Base-by-base conservation (phyloP, 2,113 vertebrate species). In the Cheilinus undulatus region DNA sequence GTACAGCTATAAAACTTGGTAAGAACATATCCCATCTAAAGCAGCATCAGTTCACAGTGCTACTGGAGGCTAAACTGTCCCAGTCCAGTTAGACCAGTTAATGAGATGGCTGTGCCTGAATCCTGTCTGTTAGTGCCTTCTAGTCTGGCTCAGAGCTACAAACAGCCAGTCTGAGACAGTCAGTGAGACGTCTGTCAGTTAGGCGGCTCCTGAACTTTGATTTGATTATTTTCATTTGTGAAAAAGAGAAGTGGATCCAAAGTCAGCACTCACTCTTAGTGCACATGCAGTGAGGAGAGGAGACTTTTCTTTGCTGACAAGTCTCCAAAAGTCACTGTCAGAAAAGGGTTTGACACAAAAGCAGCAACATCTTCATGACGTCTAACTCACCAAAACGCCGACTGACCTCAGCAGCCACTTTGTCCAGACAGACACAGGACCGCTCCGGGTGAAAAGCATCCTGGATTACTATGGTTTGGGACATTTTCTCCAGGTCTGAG, bases 71-170 rank as follows among this genome's bases (percentile, higher is more conserved):
- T 24, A 69, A 63, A 46, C 34, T 3, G n/a, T 30, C 15, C 7
- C 32, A 32, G 32, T 32, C 53, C 19, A 42, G 15, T 40, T 7
- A 23, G 12, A 19, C 6, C 36, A 20, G 24, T 42, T 22, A 45
- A 28, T 48, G 49, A 22, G 30, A 40, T 24, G 64, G 43, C 20
- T 62, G 15, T 42, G 65, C 63, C 58, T 56, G 34, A 40, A 66
- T 22, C n/a, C 43, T 42, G 43, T 65, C 63, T 40, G 38, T 17
- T 3, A 40, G 14, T 13, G 32, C 32, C 32, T 34, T 32, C 6
- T 32, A 32, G 30, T 32, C 9, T 10, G 32, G 5, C 32, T 34
- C 32, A 34, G 8, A 34, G 32, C 8, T 34, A 34, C 32, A 34
- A 11, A 34, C 9, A 34, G 32, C 32, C 10, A 34, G 1, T 32